Evolutionary conservation across 2,113 vertebrate species (phyloP).

Genomic region (Typhlomys cinereus): DNA sequence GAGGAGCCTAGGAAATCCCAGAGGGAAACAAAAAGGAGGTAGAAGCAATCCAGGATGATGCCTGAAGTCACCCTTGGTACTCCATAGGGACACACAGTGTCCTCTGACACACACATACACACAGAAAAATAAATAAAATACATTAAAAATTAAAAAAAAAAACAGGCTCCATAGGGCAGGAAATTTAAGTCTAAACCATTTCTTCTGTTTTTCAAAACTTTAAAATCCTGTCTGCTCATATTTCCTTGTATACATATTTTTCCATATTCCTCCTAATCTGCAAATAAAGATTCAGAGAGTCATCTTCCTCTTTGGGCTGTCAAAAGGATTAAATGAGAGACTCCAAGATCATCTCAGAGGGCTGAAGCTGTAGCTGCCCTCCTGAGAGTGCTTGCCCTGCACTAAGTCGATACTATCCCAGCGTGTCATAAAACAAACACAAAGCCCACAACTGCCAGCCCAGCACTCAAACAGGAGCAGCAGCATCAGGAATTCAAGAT

Average conservation of each 20-base stretch:
- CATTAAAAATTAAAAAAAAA: neutral
- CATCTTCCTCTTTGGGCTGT: neutral
- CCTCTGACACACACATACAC: too few relatives aligned
- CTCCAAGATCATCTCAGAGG: neutral
- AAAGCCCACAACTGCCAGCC: too few relatives aligned
- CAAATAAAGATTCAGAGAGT: neutral
- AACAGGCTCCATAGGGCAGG: neutral
- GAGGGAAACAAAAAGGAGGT: too few relatives aligned
- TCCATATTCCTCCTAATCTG: neutral
- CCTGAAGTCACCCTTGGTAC: too few relatives aligned
- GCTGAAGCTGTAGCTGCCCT: neutral
- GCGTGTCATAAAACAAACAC: neutral
- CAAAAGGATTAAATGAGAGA: neutral
- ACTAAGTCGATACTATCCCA: neutral
- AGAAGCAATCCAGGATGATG: too few relatives aligned
- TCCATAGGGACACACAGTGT: too few relatives aligned
- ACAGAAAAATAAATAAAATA: too few relatives aligned
- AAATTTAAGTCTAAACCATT: neutral
- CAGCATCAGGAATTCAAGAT: too few relatives aligned
- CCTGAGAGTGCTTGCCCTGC: neutral
- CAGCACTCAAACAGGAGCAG: too few relatives aligned
- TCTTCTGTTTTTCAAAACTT: neutral
- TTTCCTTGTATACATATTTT: neutral
- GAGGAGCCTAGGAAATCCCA: too few relatives aligned
- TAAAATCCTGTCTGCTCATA: neutral